phyloP scores from a whole-genome alignment of 1,140 invertebrate genomes.

The Alviniconcha marisindica region DNA sequence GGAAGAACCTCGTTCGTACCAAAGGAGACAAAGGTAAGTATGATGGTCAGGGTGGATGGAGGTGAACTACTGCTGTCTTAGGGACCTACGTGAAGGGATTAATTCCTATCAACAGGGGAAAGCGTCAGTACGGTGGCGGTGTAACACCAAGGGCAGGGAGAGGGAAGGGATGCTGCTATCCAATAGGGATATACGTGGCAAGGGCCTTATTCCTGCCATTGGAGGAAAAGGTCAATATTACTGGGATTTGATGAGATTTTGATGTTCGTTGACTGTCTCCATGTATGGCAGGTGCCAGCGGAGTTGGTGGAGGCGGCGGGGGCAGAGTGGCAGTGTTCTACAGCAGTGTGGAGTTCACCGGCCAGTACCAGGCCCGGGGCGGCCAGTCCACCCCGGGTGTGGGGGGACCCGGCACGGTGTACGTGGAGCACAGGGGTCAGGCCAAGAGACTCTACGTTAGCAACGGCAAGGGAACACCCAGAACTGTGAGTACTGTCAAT shows the following conservation, averaged over 20 bases:
- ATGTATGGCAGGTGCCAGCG: slow-evolving; percentile 6
- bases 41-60: too few relatives aligned
- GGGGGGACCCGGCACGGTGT: slow-evolving; percentile 63
- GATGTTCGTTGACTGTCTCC: too few relatives aligned
- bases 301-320: slow-evolving; percentile 60
- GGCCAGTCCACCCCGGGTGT: slow-evolving; percentile 47
- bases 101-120: too few relatives aligned
- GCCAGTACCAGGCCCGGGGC: slow-evolving; percentile 53
- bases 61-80: too few relatives aligned
- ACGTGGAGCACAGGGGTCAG: slow-evolving; percentile 47
- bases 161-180: slow-evolving; percentile 64
- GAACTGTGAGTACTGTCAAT: slow-evolving; percentile 4
- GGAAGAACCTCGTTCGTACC: too few relatives aligned
- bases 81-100: slow-evolving; percentile 64
- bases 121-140: too few relatives aligned
- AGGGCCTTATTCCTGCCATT: too few relatives aligned
- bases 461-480: slow-evolving; percentile 19
- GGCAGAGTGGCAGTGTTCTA: slow-evolving; percentile 60
- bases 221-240: too few relatives aligned
- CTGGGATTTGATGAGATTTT: too few relatives aligned
- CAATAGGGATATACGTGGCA: too few relatives aligned
- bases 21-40: too few relatives aligned
- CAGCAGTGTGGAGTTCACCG: slow-evolving; percentile 54
- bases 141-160: too few relatives aligned
- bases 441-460: slow-evolving; percentile 24